phyloP scores from a whole-genome alignment of 2,797 vertebrate species.

The Danio kyathit region DNA sequence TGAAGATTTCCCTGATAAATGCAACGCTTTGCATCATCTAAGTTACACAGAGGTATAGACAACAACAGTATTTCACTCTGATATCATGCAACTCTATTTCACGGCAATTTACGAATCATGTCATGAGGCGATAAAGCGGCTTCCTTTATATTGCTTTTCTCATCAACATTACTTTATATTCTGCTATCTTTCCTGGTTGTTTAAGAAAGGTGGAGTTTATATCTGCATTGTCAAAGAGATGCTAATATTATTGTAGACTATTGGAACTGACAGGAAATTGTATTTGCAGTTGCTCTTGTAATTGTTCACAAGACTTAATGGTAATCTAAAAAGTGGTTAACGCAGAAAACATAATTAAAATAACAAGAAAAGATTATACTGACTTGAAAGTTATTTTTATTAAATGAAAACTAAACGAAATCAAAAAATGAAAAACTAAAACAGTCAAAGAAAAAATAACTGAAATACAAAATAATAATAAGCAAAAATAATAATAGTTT shows the following conservation, averaged over 20 bases:
- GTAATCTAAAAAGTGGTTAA: neutral
- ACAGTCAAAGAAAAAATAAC: too few relatives aligned
- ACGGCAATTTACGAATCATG: conserved; percentile 14
- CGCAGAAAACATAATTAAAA: neutral
- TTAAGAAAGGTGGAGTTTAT: conserved; percentile 5
- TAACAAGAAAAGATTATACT: too few relatives aligned
- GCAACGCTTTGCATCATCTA: conserved; percentile 17
- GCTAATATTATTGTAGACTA: conserved; percentile 4
- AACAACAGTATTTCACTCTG: conserved; percentile 23
- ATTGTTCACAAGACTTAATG: neutral
- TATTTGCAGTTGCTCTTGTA: neutral
- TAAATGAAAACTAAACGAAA: too few relatives aligned
- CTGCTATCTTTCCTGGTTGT: neutral
- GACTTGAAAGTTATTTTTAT: too few relatives aligned
- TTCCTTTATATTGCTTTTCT: neutral
- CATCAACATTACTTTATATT: neutral
- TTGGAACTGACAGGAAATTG: neutral
- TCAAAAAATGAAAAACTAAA: too few relatives aligned
- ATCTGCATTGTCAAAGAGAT: conserved; percentile 6
- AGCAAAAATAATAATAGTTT: too few relatives aligned
- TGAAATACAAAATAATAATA: too few relatives aligned
- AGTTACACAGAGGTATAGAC: conserved; percentile 1
- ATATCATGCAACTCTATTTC: conserved; percentile 30
- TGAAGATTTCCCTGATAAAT: conserved; percentile 27
- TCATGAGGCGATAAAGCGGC: neutral